Evolutionary conservation across 1,140 invertebrate genomes (phyloP).

Genomic region (Diabrotica undecimpunctata): DNA sequence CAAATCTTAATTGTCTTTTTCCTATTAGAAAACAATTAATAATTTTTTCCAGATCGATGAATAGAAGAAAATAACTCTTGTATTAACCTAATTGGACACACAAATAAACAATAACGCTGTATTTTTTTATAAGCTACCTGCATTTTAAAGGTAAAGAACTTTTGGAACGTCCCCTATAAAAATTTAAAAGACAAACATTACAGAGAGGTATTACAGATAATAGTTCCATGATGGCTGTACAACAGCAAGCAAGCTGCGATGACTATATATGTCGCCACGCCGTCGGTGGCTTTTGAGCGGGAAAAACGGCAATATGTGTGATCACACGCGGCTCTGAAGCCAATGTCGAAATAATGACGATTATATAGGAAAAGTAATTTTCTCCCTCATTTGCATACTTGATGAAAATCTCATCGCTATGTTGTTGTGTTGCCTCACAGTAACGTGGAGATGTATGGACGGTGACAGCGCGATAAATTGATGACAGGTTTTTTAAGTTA

Average conservation of each 20-base stretch:
- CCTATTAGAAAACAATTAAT: no score
- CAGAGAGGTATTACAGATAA: constrained; percentile 20
- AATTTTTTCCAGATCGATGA: no score
- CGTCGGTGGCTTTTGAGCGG: constrained; percentile 1
- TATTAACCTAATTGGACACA: no score
- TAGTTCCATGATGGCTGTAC: constrained; percentile 17
- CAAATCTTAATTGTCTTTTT: no score
- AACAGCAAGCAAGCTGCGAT: constrained; percentile 14
- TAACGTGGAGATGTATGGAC: not conserved
- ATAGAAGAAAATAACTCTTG: no score
- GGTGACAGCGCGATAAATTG: not conserved
- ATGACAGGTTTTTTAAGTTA: not conserved
- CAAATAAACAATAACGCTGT: no score
- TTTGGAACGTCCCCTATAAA: no score
- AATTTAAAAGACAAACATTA: not conserved
- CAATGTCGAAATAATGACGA: constrained; percentile 51
- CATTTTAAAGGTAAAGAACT: no score
- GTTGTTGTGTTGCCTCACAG: not conserved
- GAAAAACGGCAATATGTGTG: constrained; percentile 48
- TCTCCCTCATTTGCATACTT: constrained; percentile 51
- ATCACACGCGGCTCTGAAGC: constrained; percentile 43
- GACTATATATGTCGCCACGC: not conserved
- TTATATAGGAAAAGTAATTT: constrained; percentile 52
- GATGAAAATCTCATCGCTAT: constrained; percentile 48
- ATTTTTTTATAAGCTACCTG: no score